Conservation (phyloP, 2,797 vertebrate species). For the Hylomyscus alleni region DNA sequence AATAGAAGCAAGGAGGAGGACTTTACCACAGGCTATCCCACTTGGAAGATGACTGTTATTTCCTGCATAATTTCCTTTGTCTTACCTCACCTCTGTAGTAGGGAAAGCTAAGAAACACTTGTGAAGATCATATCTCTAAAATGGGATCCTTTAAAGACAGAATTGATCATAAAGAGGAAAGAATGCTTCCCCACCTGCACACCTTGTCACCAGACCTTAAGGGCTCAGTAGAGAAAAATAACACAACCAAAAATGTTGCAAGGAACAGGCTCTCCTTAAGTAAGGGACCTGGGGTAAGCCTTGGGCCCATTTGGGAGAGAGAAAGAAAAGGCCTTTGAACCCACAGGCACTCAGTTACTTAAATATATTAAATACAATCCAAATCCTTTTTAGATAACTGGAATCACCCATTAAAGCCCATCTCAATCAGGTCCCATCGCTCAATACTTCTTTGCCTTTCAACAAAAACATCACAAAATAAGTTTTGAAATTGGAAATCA, state of each 20-base stretch:
- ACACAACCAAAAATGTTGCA: neutral
- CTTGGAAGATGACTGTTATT: neutral
- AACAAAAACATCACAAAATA: neutral
- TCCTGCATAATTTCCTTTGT: neutral
- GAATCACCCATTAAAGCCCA: neutral
- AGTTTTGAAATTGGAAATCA: conserved; percentile 4
- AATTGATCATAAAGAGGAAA: neutral
- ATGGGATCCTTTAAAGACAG: conserved; percentile 15
- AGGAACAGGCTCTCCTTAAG: neutral
- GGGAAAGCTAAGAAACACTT: neutral
- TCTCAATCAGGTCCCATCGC: conserved; percentile 2
- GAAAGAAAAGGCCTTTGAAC: neutral
- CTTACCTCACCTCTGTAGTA: neutral
- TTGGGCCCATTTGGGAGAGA: neutral
- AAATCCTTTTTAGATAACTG: neutral
- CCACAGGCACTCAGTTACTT: neutral
- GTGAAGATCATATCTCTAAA: neutral
- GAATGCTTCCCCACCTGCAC: neutral
- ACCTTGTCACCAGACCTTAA: neutral
- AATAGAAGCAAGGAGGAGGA: neutral
- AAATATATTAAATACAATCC: neutral
- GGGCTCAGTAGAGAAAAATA: neutral
- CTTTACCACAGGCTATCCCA: neutral
- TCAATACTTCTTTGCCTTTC: conserved; percentile 39
- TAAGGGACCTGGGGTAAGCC: neutral